Base-by-base conservation (phyloP, 2,888 invertebrate genomes). In the Pristionchus entomophagus region DNA sequence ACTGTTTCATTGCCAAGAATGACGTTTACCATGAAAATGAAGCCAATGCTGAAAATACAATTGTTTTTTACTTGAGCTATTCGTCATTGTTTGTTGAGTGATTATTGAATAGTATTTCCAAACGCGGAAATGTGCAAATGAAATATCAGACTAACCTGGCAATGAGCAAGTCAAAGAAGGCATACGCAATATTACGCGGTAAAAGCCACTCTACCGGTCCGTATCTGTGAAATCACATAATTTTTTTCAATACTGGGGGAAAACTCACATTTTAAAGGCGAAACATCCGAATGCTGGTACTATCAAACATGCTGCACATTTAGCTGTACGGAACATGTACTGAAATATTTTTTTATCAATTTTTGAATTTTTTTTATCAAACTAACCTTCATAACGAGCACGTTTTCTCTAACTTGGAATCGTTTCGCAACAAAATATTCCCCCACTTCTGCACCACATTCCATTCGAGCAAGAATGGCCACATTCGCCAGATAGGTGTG, bases 401-500 rank as follows among this genome's bases (percentile, higher is more conserved):
- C 19, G 19, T 69, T 69, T 38, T 69, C 69, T 35, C 69, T 35
- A 19, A 69, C 69, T 69, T 69, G 69, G 38, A 69, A 69, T 22
- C 38, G 35, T 12, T 69, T 69, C 3, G 69, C 35, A 14, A 69
- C 69, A 35, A 14, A 69, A 38, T 69, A 69, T 8, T n/a, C 22
- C 5, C 69, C 69, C 0, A 69, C 38, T 38, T 6, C 69, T 35
- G 35, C 38, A 4, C 38, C 38, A 22, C 17, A 22, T 4, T 69
- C 69, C 38, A 69, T 69, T 19, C 69, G 38, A 19, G n/a, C 22
- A 1, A 35, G 69, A 14, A 38, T 69, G 19, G 35, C 22, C 38
- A 69, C 38, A 69, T 69, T 69, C n/a, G n/a, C n/a, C n/a, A 62
- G 17, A n/a, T 69, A 69, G 22, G 69, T 69, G 35, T 38, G 69